These are phyloP conservation scores for Acromyrmex echinatior DNA, from an alignment of 1,140 invertebrate species.

Conservation along the genomic window DNA sequence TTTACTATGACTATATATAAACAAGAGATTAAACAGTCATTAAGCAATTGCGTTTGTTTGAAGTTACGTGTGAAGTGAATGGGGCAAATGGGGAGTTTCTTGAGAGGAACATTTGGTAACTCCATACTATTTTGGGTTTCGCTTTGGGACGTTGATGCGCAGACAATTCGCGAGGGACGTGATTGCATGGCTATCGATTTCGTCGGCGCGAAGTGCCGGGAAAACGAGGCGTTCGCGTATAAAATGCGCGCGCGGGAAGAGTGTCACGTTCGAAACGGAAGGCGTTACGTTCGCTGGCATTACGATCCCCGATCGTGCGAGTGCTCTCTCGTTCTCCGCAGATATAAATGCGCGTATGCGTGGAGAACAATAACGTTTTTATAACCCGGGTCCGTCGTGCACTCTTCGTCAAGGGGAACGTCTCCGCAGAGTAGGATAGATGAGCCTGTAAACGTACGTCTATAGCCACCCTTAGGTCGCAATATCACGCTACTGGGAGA, in stretches of 20 bases:
- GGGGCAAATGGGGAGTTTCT: slow-evolving; percentile 2
- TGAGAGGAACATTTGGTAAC: slow-evolving; percentile 20
- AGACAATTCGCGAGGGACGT: slow-evolving; percentile 52
- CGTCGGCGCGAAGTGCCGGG: slow-evolving; percentile 42
- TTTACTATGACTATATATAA: slow-evolving; percentile 6
- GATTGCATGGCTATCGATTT: slow-evolving; percentile 58
- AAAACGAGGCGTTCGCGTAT: slow-evolving; percentile 61
- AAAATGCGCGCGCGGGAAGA: slow-evolving; percentile 38
- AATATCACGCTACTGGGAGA: slow-evolving; percentile 70
- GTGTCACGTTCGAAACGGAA: slow-evolving; percentile 53
- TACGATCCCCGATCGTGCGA: slow-evolving; percentile 52
- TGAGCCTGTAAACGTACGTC: slow-evolving; percentile 70
- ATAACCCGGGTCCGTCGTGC: slow-evolving; percentile 50
- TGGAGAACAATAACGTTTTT: slow-evolving; percentile 75
- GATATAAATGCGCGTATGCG: slow-evolving; percentile 42
- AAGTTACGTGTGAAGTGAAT: slow-evolving; percentile 28
- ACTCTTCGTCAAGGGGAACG: slow-evolving; percentile 33
- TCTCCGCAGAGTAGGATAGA: slow-evolving; percentile 69
- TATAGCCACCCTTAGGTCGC: slow-evolving; percentile 62
- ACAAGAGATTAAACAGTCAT: slow-evolving; percentile 32
- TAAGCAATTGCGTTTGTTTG: slow-evolving; percentile 36
- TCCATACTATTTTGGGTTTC: slow-evolving; percentile 4
- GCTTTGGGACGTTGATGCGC: slow-evolving; percentile 12
- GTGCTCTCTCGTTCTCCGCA: slow-evolving; percentile 19
- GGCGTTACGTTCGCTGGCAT: neutral